These are phyloP conservation scores for Latrodectus geometricus DNA, from an alignment of 1,140 invertebrate species.

Conservation along the genomic window DNA sequence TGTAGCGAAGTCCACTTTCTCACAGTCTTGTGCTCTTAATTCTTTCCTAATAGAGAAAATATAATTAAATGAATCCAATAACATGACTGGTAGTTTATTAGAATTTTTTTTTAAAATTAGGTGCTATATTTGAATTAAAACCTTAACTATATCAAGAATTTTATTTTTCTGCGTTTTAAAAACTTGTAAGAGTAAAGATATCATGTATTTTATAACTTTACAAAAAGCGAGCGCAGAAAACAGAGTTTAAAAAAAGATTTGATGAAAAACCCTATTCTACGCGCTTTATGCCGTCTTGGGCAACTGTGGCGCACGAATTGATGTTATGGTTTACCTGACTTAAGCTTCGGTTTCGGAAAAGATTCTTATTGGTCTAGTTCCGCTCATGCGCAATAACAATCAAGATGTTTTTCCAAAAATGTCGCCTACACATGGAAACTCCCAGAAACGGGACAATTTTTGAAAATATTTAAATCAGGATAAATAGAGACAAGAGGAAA, in stretches of 20 bases:
- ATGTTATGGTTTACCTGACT: constrained; percentile 36
- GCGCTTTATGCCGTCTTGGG: constrained; percentile 33
- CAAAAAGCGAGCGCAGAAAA: constrained; percentile 34
- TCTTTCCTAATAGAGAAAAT: not conserved
- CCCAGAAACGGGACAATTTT: no score
- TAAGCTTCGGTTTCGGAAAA: constrained; percentile 34
- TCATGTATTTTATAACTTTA: not conserved
- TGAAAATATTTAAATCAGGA: no score
- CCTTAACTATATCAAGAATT: not conserved
- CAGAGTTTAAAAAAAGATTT: constrained; percentile 46
- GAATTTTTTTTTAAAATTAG: not conserved
- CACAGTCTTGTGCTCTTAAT: not conserved
- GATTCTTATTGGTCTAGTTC: constrained; percentile 4
- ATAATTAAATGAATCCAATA: not conserved
- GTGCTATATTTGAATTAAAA: not conserved
- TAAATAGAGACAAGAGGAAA: no score
- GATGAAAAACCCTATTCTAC: constrained; percentile 50
- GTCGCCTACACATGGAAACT: no score
- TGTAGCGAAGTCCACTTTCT: no score
- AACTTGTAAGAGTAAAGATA: not conserved
- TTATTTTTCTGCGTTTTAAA: not conserved
- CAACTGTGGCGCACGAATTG: constrained; percentile 7
- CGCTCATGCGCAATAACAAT: constrained; percentile 9
- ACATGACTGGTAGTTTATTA: not conserved
- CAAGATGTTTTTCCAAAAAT: no score